Evolutionary conservation across 2,888 invertebrate species (phyloP).

Genomic region (Ornithoptera priamus): DNA sequence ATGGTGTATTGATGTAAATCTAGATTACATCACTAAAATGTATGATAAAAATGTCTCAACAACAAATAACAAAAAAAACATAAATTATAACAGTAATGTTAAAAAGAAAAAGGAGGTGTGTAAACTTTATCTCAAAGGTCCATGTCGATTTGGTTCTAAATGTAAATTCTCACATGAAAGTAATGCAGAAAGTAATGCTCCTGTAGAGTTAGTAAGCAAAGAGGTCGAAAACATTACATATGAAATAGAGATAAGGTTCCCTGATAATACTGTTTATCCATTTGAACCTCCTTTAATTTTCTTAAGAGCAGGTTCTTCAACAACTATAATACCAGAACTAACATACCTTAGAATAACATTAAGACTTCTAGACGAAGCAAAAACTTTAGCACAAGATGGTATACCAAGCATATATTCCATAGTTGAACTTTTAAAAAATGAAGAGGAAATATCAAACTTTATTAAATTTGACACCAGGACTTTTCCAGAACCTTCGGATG

Average conservation of each 20-base stretch:
- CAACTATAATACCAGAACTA: slow-evolving; percentile 80
- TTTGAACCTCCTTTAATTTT: slow-evolving; percentile 87
- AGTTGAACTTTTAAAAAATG: slow-evolving; percentile 85
- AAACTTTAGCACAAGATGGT: slow-evolving; percentile 82
- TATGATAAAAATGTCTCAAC: slow-evolving; percentile 76
- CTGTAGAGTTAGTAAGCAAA: slow-evolving; percentile 48
- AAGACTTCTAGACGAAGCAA: slow-evolving; percentile 84
- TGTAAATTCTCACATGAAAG: slow-evolving; percentile 87
- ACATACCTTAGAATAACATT: slow-evolving; percentile 84
- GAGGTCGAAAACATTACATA: slow-evolving; percentile 71
- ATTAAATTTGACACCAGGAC: slow-evolving; percentile 77
- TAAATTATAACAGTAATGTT: slow-evolving; percentile 62
- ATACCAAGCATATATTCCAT: slow-evolving; percentile 86
- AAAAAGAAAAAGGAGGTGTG: slow-evolving; percentile 79
- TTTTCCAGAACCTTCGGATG: slow-evolving; percentile 77
- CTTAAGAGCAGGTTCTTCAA: slow-evolving; percentile 81
- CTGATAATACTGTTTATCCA: slow-evolving; percentile 85
- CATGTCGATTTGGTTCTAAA: slow-evolving; percentile 86
- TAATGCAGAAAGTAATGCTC: slow-evolving; percentile 52
- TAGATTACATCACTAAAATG: slow-evolving; percentile 82
- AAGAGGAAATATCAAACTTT: slow-evolving; percentile 82
- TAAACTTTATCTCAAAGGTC: slow-evolving; percentile 82
- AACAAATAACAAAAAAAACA: slow-evolving; percentile 64
- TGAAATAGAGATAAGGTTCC: slow-evolving; percentile 88
- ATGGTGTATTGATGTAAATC: slow-evolving; percentile 85